These are phyloP conservation scores for Pachypsylla venusta DNA, from an alignment of 1,140 invertebrate species.

Conservation along the genomic window DNA sequence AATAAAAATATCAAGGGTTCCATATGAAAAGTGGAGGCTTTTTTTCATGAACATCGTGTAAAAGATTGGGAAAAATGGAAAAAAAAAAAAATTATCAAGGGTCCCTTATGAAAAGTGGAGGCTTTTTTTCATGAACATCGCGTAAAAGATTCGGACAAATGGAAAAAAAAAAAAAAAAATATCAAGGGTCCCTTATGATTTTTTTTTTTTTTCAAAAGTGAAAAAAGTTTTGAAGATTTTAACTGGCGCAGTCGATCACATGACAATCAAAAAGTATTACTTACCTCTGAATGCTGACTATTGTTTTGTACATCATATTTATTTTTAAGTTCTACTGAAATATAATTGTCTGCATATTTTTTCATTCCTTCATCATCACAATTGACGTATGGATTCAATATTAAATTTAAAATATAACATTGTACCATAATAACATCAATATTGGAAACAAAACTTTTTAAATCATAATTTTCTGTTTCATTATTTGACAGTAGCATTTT, in stretches of 20 bases:
- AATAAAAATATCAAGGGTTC: too few species aligned
- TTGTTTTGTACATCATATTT: not conserved
- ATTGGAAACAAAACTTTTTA: not conserved
- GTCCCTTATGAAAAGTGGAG: too few species aligned
- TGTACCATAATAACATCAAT: not conserved
- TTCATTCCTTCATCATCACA: not conserved
- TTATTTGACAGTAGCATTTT: not conserved
- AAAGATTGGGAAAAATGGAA: too few species aligned
- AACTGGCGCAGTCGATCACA: not conserved
- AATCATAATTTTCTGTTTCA: not conserved
- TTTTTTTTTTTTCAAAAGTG: not conserved
- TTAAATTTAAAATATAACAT: not conserved
- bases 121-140: too few species aligned
- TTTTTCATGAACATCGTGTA: too few species aligned
- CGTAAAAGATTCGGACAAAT: too few species aligned
- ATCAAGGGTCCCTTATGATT: not conserved
- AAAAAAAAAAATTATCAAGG: too few species aligned
- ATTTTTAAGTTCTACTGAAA: not conserved
- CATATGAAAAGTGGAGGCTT: too few species aligned
- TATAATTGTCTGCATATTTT: not conserved
- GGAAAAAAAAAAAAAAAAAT: not conserved
- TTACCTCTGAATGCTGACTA: not conserved
- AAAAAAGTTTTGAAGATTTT: not conserved
- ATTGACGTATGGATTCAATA: conserved; percentile 1
- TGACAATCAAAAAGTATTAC: not conserved